Base-by-base conservation (phyloP, 2,797 vertebrate species). In the Pteropus rufus region DNA sequence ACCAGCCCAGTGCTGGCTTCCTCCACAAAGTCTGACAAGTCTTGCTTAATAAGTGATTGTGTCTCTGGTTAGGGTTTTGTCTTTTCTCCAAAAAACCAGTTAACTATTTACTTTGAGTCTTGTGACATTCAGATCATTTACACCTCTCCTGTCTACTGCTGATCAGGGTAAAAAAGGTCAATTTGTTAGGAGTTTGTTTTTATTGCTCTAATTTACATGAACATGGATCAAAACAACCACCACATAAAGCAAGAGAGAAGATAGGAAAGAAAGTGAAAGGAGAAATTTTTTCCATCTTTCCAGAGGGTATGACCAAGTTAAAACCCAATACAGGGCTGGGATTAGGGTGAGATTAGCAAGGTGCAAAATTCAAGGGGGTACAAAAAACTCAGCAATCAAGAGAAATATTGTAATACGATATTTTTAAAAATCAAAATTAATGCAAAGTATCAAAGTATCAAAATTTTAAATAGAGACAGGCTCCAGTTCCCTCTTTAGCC, bases 61-160 rank as follows among this genome's bases (percentile, higher is more conserved):
- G 34, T 81, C 84, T 93, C 76, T 67, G 21, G 81, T 93, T 87
- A 87, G 26, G 16, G 19, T 73, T 92, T 83, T 82, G 21, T 64
- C 85, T 85, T 85, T 91, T n/a, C 39, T 81, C 46, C 16, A 19
- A 29, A 72, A 62, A 81, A 5, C 81, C 36, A 58, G 86, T 79
- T 95, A 88, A 88, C 41, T 91, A 70, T 70, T 97, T 83, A 94
- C 92, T 97, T 60, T 14, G 93, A 95, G 58, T 95, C 73, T 93
- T 91, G 39, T 81, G 67, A 81, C 44, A 58, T 36, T 93, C 60
- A 21, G 36, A 54, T 58, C 36, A 89, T 85, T 86, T 62, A 54
- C 41, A 75, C 41, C 52, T 83, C 36, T 83, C 18, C 56, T 91
- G 46, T 82, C 54, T 77, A 2, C 36, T 82, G 39, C 60, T 21